A percentile compares a stretch with the other conserved stretches of the same genome.
phyloP scores from a whole-genome alignment of 2,113 vertebrate species.

The Ascaphus truei region DNA sequence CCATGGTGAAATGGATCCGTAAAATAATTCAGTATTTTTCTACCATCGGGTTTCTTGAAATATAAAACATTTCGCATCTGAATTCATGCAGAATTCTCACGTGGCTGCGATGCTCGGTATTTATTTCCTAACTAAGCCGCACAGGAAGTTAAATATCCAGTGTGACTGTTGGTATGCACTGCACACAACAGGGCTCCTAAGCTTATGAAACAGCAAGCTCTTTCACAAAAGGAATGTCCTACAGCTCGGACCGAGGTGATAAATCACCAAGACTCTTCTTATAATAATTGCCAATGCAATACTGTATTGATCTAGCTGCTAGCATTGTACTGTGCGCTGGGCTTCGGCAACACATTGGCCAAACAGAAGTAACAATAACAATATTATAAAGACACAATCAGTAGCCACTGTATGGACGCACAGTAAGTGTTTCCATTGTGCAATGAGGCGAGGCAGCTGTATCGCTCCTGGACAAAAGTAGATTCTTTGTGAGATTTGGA shows the following conservation, averaged over 20 bases:
- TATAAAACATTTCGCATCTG: not conserved
- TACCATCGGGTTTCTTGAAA: not conserved
- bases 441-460: too few species aligned
- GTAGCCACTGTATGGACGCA: not conserved
- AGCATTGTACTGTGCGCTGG: not conserved
- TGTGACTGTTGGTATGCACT: slow-evolving; percentile 62
- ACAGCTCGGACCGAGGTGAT: slow-evolving; percentile 38
- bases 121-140: slow-evolving; percentile 54
- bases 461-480: too few species aligned
- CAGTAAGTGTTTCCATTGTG: too few species aligned
- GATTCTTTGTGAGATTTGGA: too few species aligned
- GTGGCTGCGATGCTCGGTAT: not conserved
- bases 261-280: slow-evolving; percentile 39
- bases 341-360: too few species aligned
- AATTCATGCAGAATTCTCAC: not conserved
- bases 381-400: not conserved
- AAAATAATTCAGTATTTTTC: too few species aligned
- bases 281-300: slow-evolving; percentile 33
- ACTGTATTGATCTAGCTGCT: slow-evolving; percentile 18
- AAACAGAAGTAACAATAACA: too few species aligned
- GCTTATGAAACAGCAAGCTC: slow-evolving; percentile 52
- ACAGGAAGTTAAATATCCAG: slow-evolving; percentile 78
- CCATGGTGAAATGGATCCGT: too few species aligned
- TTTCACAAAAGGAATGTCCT: slow-evolving; percentile 49
- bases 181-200: slow-evolving; percentile 61